Evolutionary conservation across 2,888 invertebrate species (phyloP).

Genomic region (Lasius fuliginosus): DNA sequence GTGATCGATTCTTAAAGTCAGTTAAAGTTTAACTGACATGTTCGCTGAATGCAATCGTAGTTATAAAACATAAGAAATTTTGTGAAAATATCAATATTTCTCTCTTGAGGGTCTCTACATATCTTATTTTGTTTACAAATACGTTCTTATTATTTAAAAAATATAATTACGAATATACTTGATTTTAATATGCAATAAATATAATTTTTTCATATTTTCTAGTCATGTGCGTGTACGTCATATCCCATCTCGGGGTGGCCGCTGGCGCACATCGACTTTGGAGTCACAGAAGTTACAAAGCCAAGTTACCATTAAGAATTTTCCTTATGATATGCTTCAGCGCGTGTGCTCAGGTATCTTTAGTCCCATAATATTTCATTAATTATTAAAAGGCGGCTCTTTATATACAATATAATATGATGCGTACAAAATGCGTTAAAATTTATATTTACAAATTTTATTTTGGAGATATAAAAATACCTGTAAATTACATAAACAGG

Average conservation of each 20-base stretch:
- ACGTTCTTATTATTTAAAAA: background rate
- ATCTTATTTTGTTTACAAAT: no score
- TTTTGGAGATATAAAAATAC: no score
- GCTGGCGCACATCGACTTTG: conserved; percentile 91
- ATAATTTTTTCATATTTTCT: background rate
- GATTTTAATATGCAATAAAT: background rate
- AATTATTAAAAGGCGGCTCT: background rate
- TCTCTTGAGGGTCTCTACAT: no score
- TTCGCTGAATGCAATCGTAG: no score
- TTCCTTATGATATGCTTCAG: conserved; percentile 89
- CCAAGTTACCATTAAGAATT: conserved; percentile 88
- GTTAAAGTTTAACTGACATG: no score
- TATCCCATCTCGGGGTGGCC: conserved; percentile 90
- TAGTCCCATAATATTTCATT: background rate
- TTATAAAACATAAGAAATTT: no score
- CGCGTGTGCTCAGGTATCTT: conserved; percentile 89
- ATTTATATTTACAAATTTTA: no score
- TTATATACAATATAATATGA: background rate
- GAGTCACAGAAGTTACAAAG: conserved; percentile 91
- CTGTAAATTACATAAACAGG: no score
- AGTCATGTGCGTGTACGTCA: background rate
- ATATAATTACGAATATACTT: background rate
- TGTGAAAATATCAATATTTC: no score
- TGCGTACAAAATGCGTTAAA: no score
- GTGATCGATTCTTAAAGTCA: no score